Percentiles rank a stretch among this genome's conserved stretches.
phyloP scores from a whole-genome alignment of 2,888 invertebrate species.

The Heliconius ethilla region DNA sequence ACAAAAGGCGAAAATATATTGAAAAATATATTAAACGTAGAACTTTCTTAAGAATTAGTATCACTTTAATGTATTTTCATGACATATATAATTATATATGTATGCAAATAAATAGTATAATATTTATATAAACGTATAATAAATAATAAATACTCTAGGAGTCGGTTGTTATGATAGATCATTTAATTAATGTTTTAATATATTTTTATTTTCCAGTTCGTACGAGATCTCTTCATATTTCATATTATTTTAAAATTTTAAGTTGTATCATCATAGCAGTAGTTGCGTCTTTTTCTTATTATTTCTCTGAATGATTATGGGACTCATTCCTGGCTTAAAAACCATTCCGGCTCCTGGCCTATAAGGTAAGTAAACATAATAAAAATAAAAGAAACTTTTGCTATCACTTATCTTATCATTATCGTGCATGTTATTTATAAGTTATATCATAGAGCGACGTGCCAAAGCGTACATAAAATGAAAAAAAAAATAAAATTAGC shows the following conservation, averaged over 20 bases:
- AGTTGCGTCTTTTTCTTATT: background rate
- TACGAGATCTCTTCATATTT: conserved; percentile 7
- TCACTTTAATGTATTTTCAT: background rate
- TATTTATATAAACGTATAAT: background rate
- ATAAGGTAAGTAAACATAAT: background rate
- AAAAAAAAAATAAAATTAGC: background rate
- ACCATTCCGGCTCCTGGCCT: background rate
- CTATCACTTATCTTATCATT: background rate
- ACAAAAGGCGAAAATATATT: background rate
- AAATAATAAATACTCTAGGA: background rate
- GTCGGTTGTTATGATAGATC: background rate
- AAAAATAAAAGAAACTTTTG: background rate
- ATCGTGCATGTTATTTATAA: conserved; percentile 1
- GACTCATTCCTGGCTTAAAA: background rate
- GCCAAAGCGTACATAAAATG: background rate
- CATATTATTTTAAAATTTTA: conserved; percentile 13
- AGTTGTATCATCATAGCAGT: conserved; percentile 9
- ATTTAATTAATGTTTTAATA: background rate
- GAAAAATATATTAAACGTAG: background rate
- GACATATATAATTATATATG: background rate
- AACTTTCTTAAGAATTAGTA: background rate
- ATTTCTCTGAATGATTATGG: conserved; percentile 2
- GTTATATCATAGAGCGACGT: background rate
- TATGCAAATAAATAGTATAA: background rate
- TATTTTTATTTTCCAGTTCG: conserved; percentile 14